Base-by-base conservation (phyloP, 2,797 vertebrate species). In the Ceyx erithaca region DNA sequence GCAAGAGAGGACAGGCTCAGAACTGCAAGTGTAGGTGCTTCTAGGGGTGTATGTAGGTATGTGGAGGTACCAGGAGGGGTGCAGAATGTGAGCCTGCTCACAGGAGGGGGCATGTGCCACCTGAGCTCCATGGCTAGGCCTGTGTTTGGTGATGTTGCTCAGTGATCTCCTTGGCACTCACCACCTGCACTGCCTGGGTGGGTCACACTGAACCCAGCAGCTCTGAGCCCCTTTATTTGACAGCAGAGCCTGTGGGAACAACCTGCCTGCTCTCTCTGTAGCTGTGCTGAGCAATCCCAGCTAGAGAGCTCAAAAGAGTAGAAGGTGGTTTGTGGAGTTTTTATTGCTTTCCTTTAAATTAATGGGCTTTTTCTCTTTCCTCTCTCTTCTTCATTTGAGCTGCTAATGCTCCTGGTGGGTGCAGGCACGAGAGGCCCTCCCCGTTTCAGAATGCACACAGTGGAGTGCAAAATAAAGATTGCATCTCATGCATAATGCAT, bases 401-500 rank as follows among this genome's bases (percentile, higher is more conserved):
- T 37, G 81, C 71, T 94, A 87, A 92, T 91, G 89, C 82, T 90
- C 73, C 18, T 55, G 89, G 63, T 71, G 87, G 4, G 14, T 91
- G 91, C 43, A 1, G 89, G 72, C 79, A 14, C 5, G 58, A 3
- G 10, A 28, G 25, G 91, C 82, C 4, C 6, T 49, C 59, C 70
- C 92, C 64, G 78, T 55, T 86, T 89, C 82, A 73, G 93, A 80
- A 89, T 61, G 91, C 85, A 79, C 89, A 90, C 89, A 46, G 93
- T n/a, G 54, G 72, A 80, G 92, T 91, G 92, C 93, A 92, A 79
- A 85, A 89, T 86, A 76, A 87, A 92, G 91, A 92, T 85, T 83
- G 87, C 89, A 86, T 87, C 93, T 95, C 90, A 95, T 96, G 77
- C 89, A 96, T 96, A 92, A 96, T 96, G 89, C 80, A 96, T 91